Percentiles rank a stretch among this genome's conserved stretches.
phyloP scores from a whole-genome alignment of 2,797 vertebrate genomes.

The Dryobates pubescens region DNA sequence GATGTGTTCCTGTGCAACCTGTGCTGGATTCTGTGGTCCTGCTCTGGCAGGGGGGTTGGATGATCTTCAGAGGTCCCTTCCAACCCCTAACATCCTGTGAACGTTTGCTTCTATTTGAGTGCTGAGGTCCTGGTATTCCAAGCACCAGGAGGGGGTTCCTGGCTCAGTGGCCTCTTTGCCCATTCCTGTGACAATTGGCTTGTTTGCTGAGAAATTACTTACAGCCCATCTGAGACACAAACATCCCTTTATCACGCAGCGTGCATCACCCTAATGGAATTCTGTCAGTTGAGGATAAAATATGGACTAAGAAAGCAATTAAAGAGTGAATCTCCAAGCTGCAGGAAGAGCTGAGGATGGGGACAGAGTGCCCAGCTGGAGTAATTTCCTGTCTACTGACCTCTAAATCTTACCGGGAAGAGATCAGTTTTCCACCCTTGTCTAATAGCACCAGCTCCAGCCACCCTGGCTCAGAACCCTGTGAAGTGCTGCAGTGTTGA shows the following conservation, averaged over 20 bases:
- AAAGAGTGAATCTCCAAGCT: conserved; percentile 40
- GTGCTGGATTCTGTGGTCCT: no score
- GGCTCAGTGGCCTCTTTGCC: conserved; percentile 26
- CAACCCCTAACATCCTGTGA: no score
- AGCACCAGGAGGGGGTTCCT: not conserved
- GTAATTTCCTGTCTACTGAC: conserved; percentile 41
- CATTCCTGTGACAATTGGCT: conserved; percentile 43
- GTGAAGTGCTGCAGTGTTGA: not conserved
- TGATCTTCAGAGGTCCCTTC: no score
- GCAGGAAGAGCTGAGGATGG: conserved; percentile 27
- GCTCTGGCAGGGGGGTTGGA: no score
- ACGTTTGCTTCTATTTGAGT: not conserved
- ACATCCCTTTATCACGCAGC: conserved; percentile 66
- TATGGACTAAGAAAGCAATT: conserved; percentile 59
- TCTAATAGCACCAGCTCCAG: conserved; percentile 20
- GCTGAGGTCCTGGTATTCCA: not conserved
- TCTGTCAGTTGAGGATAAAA: conserved; percentile 59
- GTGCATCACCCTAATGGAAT: conserved; percentile 73
- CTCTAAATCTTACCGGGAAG: conserved; percentile 40
- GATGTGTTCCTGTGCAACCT: no score
- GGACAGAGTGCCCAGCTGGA: conserved; percentile 25
- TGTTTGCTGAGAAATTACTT: conserved; percentile 63
- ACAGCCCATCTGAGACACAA: conserved; percentile 53
- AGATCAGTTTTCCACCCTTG: conserved; percentile 37
- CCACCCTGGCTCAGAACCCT: not conserved